phyloP scores from a whole-genome alignment of 2,797 vertebrate genomes.

The Mastacembelus armatus region DNA sequence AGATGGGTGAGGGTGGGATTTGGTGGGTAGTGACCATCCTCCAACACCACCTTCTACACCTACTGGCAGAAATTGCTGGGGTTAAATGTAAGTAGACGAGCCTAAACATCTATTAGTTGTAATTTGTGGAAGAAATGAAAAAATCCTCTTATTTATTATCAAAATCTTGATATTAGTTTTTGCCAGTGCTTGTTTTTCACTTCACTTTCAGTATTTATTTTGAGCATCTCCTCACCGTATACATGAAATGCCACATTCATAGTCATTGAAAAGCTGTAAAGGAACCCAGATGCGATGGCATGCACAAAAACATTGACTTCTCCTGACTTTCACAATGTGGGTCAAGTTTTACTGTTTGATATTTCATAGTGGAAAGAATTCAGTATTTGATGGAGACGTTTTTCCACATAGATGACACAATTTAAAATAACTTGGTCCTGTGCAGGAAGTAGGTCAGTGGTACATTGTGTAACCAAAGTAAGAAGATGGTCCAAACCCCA shows the following conservation, averaged over 20 bases:
- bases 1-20: background rate
- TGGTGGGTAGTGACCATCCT: no score
- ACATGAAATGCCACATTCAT: background rate
- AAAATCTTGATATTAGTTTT: background rate
- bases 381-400: background rate
- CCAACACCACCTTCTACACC: background rate
- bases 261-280: background rate
- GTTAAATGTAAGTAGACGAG: background rate
- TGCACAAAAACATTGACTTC: background rate
- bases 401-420: conserved; percentile 12
- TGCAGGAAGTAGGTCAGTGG: conserved; percentile 64
- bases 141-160: conserved; percentile 1
- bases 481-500: conserved; percentile 20
- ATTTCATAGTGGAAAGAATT: conserved; percentile 12
- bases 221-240: background rate
- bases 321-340: background rate
- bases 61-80: no score
- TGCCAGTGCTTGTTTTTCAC: background rate
- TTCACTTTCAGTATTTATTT: background rate
- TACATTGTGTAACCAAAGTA: conserved; percentile 52
- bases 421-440: conserved; percentile 9
- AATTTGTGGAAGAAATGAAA: background rate
- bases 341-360: background rate
- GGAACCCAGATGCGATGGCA: background rate
- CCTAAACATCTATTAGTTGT: background rate